A percentile compares a stretch with the other conserved stretches of the same genome.
These are phyloP conservation scores for Liodrosophila aerea DNA, from an alignment of 2,888 invertebrate genomes.

Conservation along the genomic window DNA sequence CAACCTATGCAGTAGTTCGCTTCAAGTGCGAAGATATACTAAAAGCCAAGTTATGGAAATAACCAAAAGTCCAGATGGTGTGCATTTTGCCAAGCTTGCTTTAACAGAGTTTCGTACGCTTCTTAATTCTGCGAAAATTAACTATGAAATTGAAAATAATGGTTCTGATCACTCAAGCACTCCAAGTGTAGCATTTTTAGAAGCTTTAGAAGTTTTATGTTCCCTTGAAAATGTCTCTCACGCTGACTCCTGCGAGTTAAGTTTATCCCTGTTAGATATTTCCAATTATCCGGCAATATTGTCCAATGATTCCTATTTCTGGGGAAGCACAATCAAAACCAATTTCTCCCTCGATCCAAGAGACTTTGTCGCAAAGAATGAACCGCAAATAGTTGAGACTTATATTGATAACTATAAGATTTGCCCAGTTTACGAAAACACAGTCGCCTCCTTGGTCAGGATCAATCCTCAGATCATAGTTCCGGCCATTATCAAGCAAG, in stretches of 20 bases:
- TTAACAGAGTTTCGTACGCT: conserved; percentile 87
- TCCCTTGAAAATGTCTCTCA: conserved; percentile 64
- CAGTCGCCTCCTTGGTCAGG: conserved; percentile 87
- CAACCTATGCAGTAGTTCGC: conserved; percentile 86
- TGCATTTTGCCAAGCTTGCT: conserved; percentile 86
- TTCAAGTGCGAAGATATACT: conserved; percentile 86
- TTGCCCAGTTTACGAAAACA: conserved; percentile 86
- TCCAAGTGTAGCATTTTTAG: conserved; percentile 73
- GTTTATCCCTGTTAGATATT: conserved; percentile 87
- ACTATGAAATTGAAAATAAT: conserved; percentile 65
- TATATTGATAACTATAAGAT: conserved; percentile 85
- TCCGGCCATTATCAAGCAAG: conserved; percentile 85
- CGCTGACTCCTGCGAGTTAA: conserved; percentile 85
- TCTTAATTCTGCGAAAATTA: conserved; percentile 86
- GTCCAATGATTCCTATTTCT: conserved; percentile 85
- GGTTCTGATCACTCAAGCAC: conserved; percentile 61
- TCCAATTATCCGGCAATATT: conserved; percentile 89
- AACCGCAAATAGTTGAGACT: conserved; percentile 84
- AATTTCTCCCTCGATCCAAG: conserved; percentile 78
- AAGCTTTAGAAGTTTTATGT: conserved; percentile 76
- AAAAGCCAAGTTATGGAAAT: conserved; percentile 85
- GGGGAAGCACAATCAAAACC: conserved; percentile 86
- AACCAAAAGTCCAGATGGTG: conserved; percentile 84
- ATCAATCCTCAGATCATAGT: conserved; percentile 87
- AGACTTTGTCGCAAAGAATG: conserved; percentile 85